Base-by-base conservation (phyloP, 2,113 vertebrate species). In the Psettodes erumei region DNA sequence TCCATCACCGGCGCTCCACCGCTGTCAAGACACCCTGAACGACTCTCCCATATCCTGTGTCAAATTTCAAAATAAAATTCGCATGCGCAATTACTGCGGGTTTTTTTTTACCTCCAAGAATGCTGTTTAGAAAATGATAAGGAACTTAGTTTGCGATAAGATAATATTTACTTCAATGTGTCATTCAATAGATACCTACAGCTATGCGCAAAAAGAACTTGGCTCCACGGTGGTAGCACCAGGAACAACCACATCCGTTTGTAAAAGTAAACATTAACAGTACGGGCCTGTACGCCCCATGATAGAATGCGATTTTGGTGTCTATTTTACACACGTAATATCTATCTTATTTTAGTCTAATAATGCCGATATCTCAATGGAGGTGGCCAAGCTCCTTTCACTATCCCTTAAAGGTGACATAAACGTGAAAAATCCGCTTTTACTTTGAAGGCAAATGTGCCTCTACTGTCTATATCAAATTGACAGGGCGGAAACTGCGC, bases 41-140 rank as follows among this genome's bases (percentile, higher is more conserved):
- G 10, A 27, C 1, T 25, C 27, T 1, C 12, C 21, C 47, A 79
- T 58, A 63, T 84, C 83, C 83, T 4, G 54, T 70, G 7, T 18
- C 9, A 0, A 37, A 23, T 72, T 86, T 82, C 77, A 82, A 64
- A 84, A 65, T 78, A 78, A 83, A 6, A 21, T 18, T 21, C 0
- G 1, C 1, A 35, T 0, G 3, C 6, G 16, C 5, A 6, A 3
- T 19, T 7, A 21, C n/a, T n/a, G n/a, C n/a, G n/a, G n/a, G n/a
- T n/a, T n/a, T 21, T 48, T 37, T 15, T 10, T 10, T 50, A 23
- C 9, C 27, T 25, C 2, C 42, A 8, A 27, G 8, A 8, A 25
- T 6, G 11, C 23, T 4, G 19, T 8, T 18, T n/a, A 15, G 13
- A 5, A 38, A 30, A 21, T 4, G 11, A n/a, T 19, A 27, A 16